These are phyloP conservation scores for Alsophila aescularia DNA, from an alignment of 2,888 invertebrate species.

Conservation along the genomic window DNA sequence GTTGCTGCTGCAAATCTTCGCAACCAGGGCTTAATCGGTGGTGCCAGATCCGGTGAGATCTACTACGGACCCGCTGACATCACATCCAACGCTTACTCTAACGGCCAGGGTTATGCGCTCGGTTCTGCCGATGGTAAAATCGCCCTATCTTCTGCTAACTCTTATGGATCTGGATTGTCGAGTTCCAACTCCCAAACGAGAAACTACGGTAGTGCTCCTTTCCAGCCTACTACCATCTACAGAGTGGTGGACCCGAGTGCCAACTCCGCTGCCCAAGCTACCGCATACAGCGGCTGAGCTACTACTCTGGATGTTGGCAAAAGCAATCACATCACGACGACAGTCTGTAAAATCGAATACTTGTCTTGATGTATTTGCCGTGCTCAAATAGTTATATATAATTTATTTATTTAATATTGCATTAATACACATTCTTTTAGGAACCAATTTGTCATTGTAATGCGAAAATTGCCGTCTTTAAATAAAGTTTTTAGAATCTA, in stretches of 20 bases:
- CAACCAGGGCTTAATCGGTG: conserved; percentile 50
- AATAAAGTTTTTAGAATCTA: conserved; percentile 11
- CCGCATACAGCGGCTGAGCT: conserved; percentile 58
- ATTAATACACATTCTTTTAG: neutral
- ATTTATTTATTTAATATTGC: conserved; percentile 38
- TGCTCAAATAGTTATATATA: conserved; percentile 54
- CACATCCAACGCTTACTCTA: too few species aligned
- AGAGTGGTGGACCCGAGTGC: conserved; percentile 63
- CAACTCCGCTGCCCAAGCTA: conserved; percentile 62
- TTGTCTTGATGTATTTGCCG: conserved; percentile 79
- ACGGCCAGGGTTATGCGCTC: conserved; percentile 47
- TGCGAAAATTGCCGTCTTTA: conserved; percentile 26
- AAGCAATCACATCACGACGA: conserved; percentile 78
- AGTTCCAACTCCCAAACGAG: too few species aligned
- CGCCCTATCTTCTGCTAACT: conserved; percentile 42
- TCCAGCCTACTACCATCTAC: conserved; percentile 58
- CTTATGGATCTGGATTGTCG: too few species aligned
- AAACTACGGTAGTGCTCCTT: too few species aligned
- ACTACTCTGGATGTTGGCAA: conserved; percentile 5
- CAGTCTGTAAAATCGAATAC: conserved; percentile 55
- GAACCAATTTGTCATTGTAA: conserved; percentile 12
- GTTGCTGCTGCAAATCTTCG: conserved; percentile 56
- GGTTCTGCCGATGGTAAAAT: too few species aligned
- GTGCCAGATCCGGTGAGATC: conserved; percentile 40
- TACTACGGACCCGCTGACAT: conserved; percentile 47